Evolutionary conservation across 2,888 invertebrate genomes (phyloP), one percentile per base, ranked within the genome.

Genomic region (Fabriciana adippe): DNA sequence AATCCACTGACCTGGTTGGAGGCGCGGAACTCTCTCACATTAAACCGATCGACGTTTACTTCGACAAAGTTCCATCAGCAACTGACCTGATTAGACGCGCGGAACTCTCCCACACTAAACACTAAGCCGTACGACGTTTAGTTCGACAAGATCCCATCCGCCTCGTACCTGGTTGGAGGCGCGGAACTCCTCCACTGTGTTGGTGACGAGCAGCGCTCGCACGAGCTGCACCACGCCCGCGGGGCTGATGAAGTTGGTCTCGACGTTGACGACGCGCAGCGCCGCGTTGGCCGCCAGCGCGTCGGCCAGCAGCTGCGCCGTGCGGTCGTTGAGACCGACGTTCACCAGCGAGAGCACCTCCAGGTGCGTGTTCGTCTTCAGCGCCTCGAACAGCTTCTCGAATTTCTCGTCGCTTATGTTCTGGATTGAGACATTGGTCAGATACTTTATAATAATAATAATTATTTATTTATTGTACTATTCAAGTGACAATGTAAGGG

Each of bases 231-330:
- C 96, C 82, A 99, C 94, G 72, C 96, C 95, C 75, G 95, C 94
- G 70, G 99, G 99, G 84, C 97, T 97, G 86, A 99, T 96, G 93
- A 97, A 98, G 94, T 99, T 99, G 79, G 99, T 99, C 94, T 99
- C 99, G 77, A 98, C 96, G 88, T 96, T 97, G 85, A 97, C 94
- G 79, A 97, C 97, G 83, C 96, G 94, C 80, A 98, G 93, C 68
- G 96, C 94, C 80, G 94, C 94, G 93, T 97, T 97, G 80, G 93
- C 95, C 81, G 95, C 95, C 77, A 99, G 93, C 62, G 97, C 97
- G 80, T 96, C 97, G 64, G 96, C 96, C 83, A 98, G 93, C 83
- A 95, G 94, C 80, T 94, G 93, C 59, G 97, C 98, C 78, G 96
- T 95, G 88, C 96, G 96, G 92, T 99, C 99, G 74, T 95, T 96